These are phyloP conservation scores for Ctenosaura bakeri DNA, from an alignment of 2,797 vertebrate genomes.

Conservation along the genomic window DNA sequence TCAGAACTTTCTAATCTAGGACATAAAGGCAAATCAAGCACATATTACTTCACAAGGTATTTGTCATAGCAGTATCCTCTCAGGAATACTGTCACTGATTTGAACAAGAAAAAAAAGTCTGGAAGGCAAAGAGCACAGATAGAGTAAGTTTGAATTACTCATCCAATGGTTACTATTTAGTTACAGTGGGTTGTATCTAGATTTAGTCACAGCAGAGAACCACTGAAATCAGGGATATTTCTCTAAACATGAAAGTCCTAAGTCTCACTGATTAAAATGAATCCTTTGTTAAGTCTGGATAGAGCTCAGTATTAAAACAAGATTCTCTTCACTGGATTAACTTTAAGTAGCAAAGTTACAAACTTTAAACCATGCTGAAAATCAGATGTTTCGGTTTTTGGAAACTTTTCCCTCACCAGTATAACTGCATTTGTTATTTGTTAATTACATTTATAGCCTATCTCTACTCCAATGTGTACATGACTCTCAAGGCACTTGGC, in stretches of 20 bases:
- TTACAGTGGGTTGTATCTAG: background rate
- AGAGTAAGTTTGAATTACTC: background rate
- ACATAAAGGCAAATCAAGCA: slow-evolving; percentile 1
- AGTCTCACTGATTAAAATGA: slow-evolving; percentile 2
- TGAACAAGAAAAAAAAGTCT: background rate
- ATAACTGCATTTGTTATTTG: no score
- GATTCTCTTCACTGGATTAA: slow-evolving; percentile 2
- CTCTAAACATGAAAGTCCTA: background rate
- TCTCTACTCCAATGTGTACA: no score
- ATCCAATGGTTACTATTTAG: background rate
- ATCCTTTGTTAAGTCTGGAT: slow-evolving; percentile 12
- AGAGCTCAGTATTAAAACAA: slow-evolving; percentile 14
- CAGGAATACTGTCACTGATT: background rate
- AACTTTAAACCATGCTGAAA: slow-evolving; percentile 13
- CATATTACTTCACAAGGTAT: accelerated
- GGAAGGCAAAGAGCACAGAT: background rate
- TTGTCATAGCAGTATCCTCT: background rate
- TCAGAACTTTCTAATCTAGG: background rate
- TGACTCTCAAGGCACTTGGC: no score
- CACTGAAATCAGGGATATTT: background rate
- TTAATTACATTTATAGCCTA: no score
- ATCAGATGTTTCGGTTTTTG: background rate
- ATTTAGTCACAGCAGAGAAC: background rate
- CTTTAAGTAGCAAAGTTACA: slow-evolving; percentile 19
- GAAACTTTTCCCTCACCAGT: background rate